Evolutionary conservation across 2,113 vertebrate genomes (phyloP).

Genomic region (Melanerpes aurifrons): DNA sequence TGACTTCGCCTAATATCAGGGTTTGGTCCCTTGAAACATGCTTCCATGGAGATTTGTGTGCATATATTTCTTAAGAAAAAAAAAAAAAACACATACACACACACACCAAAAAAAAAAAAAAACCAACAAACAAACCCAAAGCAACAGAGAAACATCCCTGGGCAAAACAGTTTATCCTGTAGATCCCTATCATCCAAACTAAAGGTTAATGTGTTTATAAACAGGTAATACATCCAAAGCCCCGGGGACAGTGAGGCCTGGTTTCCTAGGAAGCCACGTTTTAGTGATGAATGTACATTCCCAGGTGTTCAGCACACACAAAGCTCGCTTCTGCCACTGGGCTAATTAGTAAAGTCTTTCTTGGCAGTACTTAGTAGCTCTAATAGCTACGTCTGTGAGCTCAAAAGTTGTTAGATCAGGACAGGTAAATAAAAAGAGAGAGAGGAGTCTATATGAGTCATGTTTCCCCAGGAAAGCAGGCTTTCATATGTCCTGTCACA

Average conservation of each 20-base stretch:
- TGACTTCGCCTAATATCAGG: conserved; percentile 17
- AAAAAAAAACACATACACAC: not conserved
- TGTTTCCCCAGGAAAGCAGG: not conserved
- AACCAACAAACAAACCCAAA: not conserved
- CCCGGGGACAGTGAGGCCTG: not conserved
- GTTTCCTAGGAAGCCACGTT: not conserved
- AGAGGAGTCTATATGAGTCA: not conserved
- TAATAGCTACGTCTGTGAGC: rapidly evolving
- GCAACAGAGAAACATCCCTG: not conserved
- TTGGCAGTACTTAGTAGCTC: not conserved
- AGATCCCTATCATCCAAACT: not conserved
- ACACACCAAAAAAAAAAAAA: not conserved
- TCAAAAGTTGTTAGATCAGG: not conserved
- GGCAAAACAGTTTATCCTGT: not conserved
- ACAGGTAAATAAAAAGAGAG: not conserved
- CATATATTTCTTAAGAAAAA: not conserved
- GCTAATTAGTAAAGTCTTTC: not conserved
- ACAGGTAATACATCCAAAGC: not conserved
- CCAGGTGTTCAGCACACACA: rapidly evolving
- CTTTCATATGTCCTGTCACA: not conserved
- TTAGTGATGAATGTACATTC: not conserved
- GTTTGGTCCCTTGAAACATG: not conserved
- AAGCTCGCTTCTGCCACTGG: not conserved
- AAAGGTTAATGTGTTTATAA: not conserved
- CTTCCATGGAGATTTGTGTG: not conserved